Conservation (phyloP, 2,888 invertebrate genomes). For the Philereme vetulata region DNA sequence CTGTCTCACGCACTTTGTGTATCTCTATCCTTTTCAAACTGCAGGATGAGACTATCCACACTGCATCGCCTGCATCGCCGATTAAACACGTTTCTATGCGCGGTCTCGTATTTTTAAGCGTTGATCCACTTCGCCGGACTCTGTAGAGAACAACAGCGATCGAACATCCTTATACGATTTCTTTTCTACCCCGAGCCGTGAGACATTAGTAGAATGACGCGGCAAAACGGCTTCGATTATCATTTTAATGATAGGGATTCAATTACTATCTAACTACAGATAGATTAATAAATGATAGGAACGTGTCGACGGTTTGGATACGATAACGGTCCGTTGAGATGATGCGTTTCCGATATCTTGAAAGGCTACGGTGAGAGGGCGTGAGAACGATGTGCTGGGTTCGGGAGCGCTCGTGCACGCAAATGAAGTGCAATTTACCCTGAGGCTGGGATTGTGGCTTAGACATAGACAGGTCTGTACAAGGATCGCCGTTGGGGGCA, state of each 20-base stretch:
- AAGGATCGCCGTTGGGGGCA: slow-evolving; percentile 9
- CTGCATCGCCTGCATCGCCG: slow-evolving; percentile 66
- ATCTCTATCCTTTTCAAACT: slow-evolving; percentile 59
- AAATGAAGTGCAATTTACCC: slow-evolving; percentile 76
- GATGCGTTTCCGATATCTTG: slow-evolving; percentile 47
- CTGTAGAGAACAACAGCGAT: slow-evolving; percentile 45
- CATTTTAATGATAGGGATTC: slow-evolving; percentile 48
- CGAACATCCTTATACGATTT: slow-evolving; percentile 59
- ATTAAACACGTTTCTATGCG: slow-evolving; percentile 83
- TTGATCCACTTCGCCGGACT: slow-evolving; percentile 42
- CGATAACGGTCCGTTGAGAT: slow-evolving; percentile 53
- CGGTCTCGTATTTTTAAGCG: slow-evolving; percentile 71
- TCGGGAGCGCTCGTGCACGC: slow-evolving; percentile 64
- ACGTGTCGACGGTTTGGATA: slow-evolving; percentile 56
- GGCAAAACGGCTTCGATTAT: slow-evolving; percentile 57
- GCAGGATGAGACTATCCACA: slow-evolving; percentile 59
- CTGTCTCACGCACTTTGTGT: slow-evolving; percentile 51
- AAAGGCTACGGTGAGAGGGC: slow-evolving; percentile 56
- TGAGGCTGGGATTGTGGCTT: slow-evolving; percentile 57
- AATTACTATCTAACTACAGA: slow-evolving; percentile 55
- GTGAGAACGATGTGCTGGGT: slow-evolving; percentile 63
- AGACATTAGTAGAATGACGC: slow-evolving; percentile 63
- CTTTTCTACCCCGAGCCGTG: slow-evolving; percentile 59
- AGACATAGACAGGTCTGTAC: slow-evolving; percentile 12
- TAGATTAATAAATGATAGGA: slow-evolving; percentile 57